phyloP scores from a whole-genome alignment of 2,888 invertebrate species.

The Agrilus biguttatus region DNA sequence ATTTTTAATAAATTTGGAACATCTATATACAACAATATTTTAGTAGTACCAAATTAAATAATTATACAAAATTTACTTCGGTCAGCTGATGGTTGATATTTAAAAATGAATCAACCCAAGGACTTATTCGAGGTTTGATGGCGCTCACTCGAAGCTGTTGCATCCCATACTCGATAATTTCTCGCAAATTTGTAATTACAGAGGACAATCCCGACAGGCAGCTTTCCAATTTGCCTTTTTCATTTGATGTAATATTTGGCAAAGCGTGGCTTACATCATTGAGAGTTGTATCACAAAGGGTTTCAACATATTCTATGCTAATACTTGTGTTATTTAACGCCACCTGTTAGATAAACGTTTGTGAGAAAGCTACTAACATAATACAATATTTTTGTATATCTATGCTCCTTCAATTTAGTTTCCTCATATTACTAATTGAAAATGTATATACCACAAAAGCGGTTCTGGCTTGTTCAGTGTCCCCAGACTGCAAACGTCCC shows the following conservation, averaged over 20 bases:
- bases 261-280: slow-evolving; percentile 52
- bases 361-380: slow-evolving; percentile 10
- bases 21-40: not conserved
- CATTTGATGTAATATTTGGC: slow-evolving; percentile 44
- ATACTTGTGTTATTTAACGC: slow-evolving; percentile 84
- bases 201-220: slow-evolving; percentile 48
- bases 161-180: slow-evolving; percentile 64
- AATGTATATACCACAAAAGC: slow-evolving; percentile 51
- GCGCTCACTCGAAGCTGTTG: slow-evolving; percentile 64
- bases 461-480: slow-evolving; percentile 61
- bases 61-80: slow-evolving; percentile 40
- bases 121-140: slow-evolving; percentile 70
- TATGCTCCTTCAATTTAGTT: too few relatives aligned
- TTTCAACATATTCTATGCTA: slow-evolving; percentile 80
- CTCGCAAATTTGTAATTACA: slow-evolving; percentile 42
- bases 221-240: slow-evolving; percentile 58
- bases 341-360: slow-evolving; percentile 35
- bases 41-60: not conserved
- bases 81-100: slow-evolving; percentile 62
- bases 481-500: slow-evolving; percentile 63
- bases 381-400: not conserved
- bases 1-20: slow-evolving; percentile 1
- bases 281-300: slow-evolving; percentile 63
- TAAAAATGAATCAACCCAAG: slow-evolving; percentile 71
- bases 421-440: too few relatives aligned